Base-by-base conservation (phyloP, 2,888 invertebrate genomes). In the Suillia variegata region DNA sequence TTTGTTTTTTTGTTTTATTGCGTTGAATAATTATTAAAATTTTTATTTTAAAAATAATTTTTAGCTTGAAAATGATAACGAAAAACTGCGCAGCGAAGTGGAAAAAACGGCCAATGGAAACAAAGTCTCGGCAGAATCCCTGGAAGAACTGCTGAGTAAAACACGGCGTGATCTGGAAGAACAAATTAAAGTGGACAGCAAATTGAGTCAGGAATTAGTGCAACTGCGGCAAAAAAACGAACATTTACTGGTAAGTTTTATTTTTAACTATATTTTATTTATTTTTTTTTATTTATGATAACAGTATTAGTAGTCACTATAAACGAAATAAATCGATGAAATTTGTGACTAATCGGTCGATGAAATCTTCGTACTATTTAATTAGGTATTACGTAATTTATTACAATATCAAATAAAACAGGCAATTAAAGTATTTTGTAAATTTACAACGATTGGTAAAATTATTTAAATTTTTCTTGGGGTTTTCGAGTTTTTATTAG, bases 81-180 rank as follows among this genome's bases (percentile, higher is more conserved):
- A 83, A 47, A 80, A 82, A 54, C 70, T 87, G 34, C 80, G 82
- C 15, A 42, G 58, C 2, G 77, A 80, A n/a, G 63, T 70, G 12
- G 74, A 73, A 12, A 69, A 74, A 62, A 71, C 62, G 13, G 57
- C 50, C 42, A 68, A 58, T 47, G 74, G 62, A 54, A 71, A 65
- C 62, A 71, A 82, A 67, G 81, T 75, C 38, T 83, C 83, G 12
- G 77, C 85, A 0, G 84, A 85, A 56, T 84, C 85, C n/a, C 76
- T 88, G 55, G 87, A 88, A 68, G 82, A 83, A 51, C 76, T 88
- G 13, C 70, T 89, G 45, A 82, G 83, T 38, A 84, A 85, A 56
- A 84, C 86, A 10, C 83, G 87, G 26, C 84, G 85, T 55, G 88
- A 89, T 67, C 82, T 86, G n/a, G 87, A 80, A 48, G 73, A 76